phyloP scores from a whole-genome alignment of 2,888 invertebrate genomes.

The Latheticus oryzae region DNA sequence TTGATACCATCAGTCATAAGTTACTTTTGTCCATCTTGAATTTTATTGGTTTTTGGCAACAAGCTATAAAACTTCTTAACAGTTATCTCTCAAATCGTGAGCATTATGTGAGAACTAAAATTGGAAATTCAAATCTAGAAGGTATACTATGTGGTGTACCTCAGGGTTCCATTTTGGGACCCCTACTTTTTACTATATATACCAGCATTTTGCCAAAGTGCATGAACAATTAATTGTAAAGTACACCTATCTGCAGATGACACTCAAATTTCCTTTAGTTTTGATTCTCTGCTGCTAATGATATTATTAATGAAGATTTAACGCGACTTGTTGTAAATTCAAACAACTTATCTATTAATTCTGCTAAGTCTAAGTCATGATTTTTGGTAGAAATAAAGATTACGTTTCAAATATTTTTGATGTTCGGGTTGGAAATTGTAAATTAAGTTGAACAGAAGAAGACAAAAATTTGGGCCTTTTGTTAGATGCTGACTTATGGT shows the following conservation, averaged over 20 bases:
- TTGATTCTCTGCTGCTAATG: no score
- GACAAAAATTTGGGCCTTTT: background rate
- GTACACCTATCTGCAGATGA: no score
- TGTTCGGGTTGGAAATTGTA: no score
- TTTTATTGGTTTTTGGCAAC: conserved; percentile 7
- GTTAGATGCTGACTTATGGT: background rate
- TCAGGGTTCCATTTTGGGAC: conserved; percentile 2
- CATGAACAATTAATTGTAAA: background rate
- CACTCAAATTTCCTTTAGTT: no score
- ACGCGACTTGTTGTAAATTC: background rate
- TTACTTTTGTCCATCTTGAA: conserved; percentile 2
- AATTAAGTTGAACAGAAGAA: conserved; percentile 4
- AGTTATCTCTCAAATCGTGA: background rate
- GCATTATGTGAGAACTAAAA: background rate
- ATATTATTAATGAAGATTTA: conserved; percentile 3
- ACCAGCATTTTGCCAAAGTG: conserved; percentile 2
- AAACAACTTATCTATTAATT: background rate
- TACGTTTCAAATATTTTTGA: no score
- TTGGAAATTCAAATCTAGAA: conserved; percentile 1
- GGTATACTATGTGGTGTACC: conserved; percentile 1
- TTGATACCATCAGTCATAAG: no score
- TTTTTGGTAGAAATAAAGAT: no score
- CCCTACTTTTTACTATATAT: background rate
- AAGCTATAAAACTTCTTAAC: background rate
- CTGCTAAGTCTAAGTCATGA: conserved; percentile 3